Percentiles rank a stretch among this genome's conserved stretches.
Evolutionary conservation across 2,888 invertebrate species (phyloP).

Genomic region (Tridacna crocea): DNA sequence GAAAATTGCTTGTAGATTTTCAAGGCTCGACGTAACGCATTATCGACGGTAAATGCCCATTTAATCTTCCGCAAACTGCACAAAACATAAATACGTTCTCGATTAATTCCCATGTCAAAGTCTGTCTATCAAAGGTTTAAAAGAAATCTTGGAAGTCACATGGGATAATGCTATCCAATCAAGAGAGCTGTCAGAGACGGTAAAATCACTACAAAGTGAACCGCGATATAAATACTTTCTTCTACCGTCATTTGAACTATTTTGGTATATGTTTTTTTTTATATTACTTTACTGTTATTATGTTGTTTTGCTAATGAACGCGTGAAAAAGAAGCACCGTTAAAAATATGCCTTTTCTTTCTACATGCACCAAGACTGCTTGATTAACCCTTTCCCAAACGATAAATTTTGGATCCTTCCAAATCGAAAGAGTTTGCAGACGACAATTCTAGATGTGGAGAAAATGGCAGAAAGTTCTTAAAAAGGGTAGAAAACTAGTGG

Average conservation of each 20-base stretch:
- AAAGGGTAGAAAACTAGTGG: no score
- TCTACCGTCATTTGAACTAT: not conserved
- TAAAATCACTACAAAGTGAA: not conserved
- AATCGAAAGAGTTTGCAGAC: no score
- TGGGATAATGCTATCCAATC: slow-evolving; percentile 4
- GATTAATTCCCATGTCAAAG: slow-evolving; percentile 20
- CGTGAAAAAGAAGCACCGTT: not conserved
- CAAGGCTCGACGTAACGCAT: slow-evolving; percentile 17
- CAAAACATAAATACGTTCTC: slow-evolving; percentile 18
- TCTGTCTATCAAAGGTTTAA: slow-evolving; percentile 23
- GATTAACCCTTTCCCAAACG: no score
- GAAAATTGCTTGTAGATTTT: slow-evolving; percentile 8
- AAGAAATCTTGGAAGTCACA: slow-evolving; percentile 1
- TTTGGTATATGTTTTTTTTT: not conserved
- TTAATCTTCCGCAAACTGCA: slow-evolving; percentile 17
- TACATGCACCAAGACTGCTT: not conserved
- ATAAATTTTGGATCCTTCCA: no score
- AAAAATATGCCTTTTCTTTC: not conserved
- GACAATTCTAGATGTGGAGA: no score
- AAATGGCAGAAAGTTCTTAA: no score
- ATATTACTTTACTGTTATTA: not conserved
- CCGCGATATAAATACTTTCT: not conserved
- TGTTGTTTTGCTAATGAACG: not conserved
- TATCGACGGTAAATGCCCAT: slow-evolving; percentile 10
- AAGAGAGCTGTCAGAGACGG: not conserved